Base-by-base conservation (phyloP, 2,888 invertebrate species). In the Sialis fuliginosa region DNA sequence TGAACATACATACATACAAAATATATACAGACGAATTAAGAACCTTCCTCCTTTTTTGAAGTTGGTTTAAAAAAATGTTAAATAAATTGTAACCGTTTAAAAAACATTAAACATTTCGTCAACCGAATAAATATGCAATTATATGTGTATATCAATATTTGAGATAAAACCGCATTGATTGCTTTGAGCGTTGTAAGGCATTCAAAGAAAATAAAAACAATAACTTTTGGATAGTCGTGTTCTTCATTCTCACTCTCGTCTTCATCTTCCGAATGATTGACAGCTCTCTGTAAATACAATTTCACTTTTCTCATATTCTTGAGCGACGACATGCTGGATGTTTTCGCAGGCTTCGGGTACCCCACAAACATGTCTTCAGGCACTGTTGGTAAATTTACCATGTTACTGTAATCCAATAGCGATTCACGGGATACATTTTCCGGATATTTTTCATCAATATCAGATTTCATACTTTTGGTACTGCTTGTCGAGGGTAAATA, bases 401-500 rank as follows among this genome's bases (percentile, higher is more conserved):
- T 62, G 47, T 58, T 63, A 50, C 62, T 63, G 13, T 67, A 54
- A 53, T 67, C 67, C 30, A 67, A 64, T 12, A 66, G 53, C 4
- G 67, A 67, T 49, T 68, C 67, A 35, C 62, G 57, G 3, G 67
- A 66, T 55, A 64, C 59, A 54, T 64, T 66, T 51, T 67, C 67
- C 1, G 68, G 68, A 56, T 68, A 68, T 53, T 66, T 67, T 54
- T 68, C 68, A 49, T 68, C 65, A 4, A 67, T 54, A 48, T 67
- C 66, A n/a, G 61, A 61, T 49, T 63, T 64, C 5, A 62, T 57
- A 50, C 61, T 61, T 49, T 59, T 63, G 33, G 56, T 55, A 37
- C 58, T 61, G 48, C 55, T 59, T 1, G 56, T 54, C 1, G 54
- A 53, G 12, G 59, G 57, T 5, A 55, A 51, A 22, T 49, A 44